A percentile compares a stretch with the other conserved stretches of the same genome.
These are phyloP conservation scores for Pseudorhombus dupliciocellatus DNA, from an alignment of 2,113 vertebrate species.

Conservation along the genomic window DNA sequence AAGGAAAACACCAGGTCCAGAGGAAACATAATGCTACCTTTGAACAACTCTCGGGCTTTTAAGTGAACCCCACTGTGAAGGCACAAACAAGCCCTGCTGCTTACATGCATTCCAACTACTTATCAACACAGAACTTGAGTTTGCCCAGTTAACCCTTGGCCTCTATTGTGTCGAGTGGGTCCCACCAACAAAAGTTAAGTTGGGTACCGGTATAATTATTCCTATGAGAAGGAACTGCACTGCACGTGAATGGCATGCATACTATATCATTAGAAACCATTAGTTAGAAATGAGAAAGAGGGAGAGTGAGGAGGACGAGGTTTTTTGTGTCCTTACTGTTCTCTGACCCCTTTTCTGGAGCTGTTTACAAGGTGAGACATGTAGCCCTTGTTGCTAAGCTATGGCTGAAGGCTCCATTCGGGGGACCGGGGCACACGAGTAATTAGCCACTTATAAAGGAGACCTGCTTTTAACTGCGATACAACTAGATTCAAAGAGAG, in stretches of 20 bases:
- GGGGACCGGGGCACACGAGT: not conserved
- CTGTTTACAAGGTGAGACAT: not conserved
- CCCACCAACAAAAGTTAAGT: slow-evolving; percentile 9
- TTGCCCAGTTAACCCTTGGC: slow-evolving; percentile 17
- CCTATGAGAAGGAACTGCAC: not conserved
- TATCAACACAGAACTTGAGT: slow-evolving; percentile 33
- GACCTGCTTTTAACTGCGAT: too few relatives aligned
- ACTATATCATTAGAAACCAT: not conserved
- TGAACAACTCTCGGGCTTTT: slow-evolving; percentile 31
- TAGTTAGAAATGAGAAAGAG: not conserved
- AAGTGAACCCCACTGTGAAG: slow-evolving; percentile 1
- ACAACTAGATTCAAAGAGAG: too few relatives aligned
- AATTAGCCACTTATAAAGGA: not conserved
- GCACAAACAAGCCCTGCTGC: slow-evolving; percentile 49
- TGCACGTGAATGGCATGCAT: not conserved
- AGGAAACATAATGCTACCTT: slow-evolving; percentile 47
- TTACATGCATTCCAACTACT: slow-evolving; percentile 43
- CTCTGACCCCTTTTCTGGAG: not conserved
- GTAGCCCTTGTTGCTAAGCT: not conserved
- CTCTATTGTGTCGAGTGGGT: not conserved
- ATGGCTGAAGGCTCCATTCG: not conserved
- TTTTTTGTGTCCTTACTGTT: not conserved
- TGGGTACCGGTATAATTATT: not conserved
- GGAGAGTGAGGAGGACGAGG: not conserved
- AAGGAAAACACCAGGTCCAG: slow-evolving; percentile 45